Percentiles rank a stretch among this genome's conserved stretches.
Evolutionary conservation across 2,113 vertebrate genomes (phyloP).

Genomic region (Macrotis lagotis): DNA sequence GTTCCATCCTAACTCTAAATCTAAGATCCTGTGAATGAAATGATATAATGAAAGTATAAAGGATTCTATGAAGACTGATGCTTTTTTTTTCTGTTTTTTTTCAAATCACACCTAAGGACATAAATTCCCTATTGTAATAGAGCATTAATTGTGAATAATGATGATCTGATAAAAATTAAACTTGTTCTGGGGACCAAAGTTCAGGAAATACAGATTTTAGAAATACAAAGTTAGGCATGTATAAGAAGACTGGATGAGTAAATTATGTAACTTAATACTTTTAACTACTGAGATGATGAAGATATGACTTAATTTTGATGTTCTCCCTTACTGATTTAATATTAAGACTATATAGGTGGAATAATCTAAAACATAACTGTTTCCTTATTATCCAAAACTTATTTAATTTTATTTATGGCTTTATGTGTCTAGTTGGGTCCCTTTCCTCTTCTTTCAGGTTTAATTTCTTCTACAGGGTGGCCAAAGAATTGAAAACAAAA

Average conservation of each 20-base stretch:
- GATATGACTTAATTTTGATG: neutral
- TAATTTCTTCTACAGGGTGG: neutral
- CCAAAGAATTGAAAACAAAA: neutral
- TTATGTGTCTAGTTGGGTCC: neutral
- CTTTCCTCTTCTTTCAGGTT: neutral
- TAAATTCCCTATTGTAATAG: neutral
- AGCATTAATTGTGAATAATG: neutral
- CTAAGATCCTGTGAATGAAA: neutral
- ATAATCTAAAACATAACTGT: neutral
- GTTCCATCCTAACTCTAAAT: neutral
- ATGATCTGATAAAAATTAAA: neutral
- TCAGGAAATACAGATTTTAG: neutral
- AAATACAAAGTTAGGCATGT: neutral
- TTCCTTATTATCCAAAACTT: neutral
- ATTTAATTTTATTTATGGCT: neutral
- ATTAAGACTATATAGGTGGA: neutral
- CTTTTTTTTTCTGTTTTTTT: neutral
- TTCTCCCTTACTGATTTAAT: neutral
- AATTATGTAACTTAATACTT: neutral
- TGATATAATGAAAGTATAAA: neutral
- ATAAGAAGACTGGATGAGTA: neutral
- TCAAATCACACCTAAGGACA: neutral
- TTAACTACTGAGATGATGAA: neutral
- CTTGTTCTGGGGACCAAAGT: neutral
- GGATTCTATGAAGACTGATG: neutral